These are phyloP conservation scores for Agrypnus murinus DNA, from an alignment of 2,888 invertebrate species.

Conservation along the genomic window DNA sequence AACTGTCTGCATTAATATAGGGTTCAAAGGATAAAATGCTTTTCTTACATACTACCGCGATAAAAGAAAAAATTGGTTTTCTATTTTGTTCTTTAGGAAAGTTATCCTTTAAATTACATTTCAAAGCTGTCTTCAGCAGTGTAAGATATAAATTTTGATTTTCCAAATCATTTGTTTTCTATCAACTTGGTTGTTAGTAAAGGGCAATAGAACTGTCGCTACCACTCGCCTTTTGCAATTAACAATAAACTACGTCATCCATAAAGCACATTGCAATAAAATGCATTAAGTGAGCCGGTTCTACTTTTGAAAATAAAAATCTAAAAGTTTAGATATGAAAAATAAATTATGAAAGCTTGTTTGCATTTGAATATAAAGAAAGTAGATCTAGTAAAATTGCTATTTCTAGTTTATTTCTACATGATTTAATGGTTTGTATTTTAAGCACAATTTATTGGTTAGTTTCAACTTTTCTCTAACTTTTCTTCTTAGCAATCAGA, in stretches of 20 bases:
- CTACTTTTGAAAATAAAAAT: constrained; percentile 14
- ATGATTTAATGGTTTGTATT: no score
- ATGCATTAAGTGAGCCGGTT: constrained; percentile 40
- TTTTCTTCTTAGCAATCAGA: no score
- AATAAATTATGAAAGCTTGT: no score
- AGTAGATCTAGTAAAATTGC: no score
- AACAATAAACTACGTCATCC: constrained; percentile 51
- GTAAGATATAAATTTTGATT: constrained; percentile 54
- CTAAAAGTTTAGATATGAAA: constrained; percentile 10
- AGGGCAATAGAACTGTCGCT: constrained; percentile 53
- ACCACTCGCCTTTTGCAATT: constrained; percentile 53
- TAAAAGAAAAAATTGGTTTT: constrained; percentile 30
- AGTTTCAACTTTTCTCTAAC: no score
- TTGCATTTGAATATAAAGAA: no score
- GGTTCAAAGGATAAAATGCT: constrained; percentile 37
- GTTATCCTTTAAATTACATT: constrained; percentile 45
- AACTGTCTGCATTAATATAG: constrained; percentile 46
- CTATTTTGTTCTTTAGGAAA: constrained; percentile 40
- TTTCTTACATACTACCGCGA: constrained; percentile 7
- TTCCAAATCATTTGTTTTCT: constrained; percentile 58
- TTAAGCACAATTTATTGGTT: no score
- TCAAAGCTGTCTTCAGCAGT: constrained; percentile 51
- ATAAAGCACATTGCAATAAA: constrained; percentile 49
- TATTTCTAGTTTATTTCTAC: no score
- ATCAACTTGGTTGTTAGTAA: constrained; percentile 52